phyloP scores from a whole-genome alignment of 2,113 vertebrate genomes.

The Pogonocichla stellata region DNA sequence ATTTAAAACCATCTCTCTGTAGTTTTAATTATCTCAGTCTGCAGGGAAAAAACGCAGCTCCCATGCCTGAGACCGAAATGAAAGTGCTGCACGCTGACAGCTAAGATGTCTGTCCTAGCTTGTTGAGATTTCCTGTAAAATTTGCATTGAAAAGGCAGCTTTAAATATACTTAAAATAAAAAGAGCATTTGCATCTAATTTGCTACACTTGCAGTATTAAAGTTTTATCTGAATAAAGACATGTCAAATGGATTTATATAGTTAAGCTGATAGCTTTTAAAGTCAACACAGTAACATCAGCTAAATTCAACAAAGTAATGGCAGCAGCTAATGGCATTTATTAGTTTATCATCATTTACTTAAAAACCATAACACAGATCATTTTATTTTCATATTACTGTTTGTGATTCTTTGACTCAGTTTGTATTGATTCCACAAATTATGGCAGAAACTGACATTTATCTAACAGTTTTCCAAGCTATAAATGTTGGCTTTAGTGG shows the following conservation, averaged over 20 bases:
- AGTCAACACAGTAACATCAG: slow-evolving; percentile 76
- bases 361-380: slow-evolving; percentile 85
- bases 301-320: slow-evolving; percentile 80
- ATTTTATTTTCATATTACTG: slow-evolving; percentile 69
- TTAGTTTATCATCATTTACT: slow-evolving; percentile 86
- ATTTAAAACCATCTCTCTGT: slow-evolving; percentile 82
- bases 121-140: slow-evolving; percentile 90
- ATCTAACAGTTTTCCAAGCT: slow-evolving; percentile 49
- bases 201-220: slow-evolving; percentile 93
- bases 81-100: slow-evolving; percentile 79
- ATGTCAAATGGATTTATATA: slow-evolving; percentile 97
- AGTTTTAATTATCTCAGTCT: slow-evolving; percentile 86
- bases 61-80: slow-evolving; percentile 75
- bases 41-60: slow-evolving; percentile 75
- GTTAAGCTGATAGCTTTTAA: slow-evolving; percentile 87
- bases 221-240: slow-evolving; percentile 98
- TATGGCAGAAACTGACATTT: slow-evolving; percentile 53
- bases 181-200: slow-evolving; percentile 98
- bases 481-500: slow-evolving; percentile 45
- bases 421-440: slow-evolving; percentile 52
- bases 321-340: slow-evolving; percentile 82
- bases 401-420: slow-evolving; percentile 65
- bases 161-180: slow-evolving; percentile 93
- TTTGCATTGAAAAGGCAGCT: slow-evolving; percentile 88
- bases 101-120: slow-evolving; percentile 85